phyloP scores from a whole-genome alignment of 2,113 vertebrate species.

The Pseudolaguvia tuberculata region DNA sequence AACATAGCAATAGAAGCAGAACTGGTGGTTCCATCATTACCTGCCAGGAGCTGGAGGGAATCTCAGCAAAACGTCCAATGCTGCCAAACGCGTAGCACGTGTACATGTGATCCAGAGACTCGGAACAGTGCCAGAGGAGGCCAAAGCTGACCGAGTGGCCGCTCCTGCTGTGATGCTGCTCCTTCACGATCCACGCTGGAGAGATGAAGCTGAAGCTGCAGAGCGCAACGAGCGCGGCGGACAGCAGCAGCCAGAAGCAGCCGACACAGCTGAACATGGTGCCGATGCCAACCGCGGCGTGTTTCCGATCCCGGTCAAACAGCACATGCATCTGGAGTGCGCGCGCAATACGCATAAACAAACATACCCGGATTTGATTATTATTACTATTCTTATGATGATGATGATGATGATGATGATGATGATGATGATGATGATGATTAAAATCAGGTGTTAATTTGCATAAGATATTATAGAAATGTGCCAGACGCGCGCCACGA shows the following conservation, averaged over 20 bases:
- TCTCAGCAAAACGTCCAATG: constrained; percentile 76
- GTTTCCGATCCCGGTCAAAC: constrained; percentile 73
- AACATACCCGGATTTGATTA: constrained; percentile 24
- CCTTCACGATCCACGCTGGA: constrained; percentile 80
- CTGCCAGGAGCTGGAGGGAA: constrained; percentile 88
- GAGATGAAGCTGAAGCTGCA: constrained; percentile 83
- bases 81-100: constrained; percentile 78
- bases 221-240: constrained; percentile 76
- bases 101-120: constrained; percentile 70
- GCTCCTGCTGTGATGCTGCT: constrained; percentile 64
- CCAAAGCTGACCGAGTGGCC: constrained; percentile 78
- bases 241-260: constrained; percentile 84
- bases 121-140: constrained; percentile 83
- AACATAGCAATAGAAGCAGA: no score
- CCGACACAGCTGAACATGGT: constrained; percentile 84
- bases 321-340: constrained; percentile 74
- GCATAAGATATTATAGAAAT: neutral
- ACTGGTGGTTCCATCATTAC: constrained; percentile 52
- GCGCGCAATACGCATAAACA: constrained; percentile 50
- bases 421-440: no score
- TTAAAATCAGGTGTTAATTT: neutral
- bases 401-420: no score
- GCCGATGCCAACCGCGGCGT: constrained; percentile 64
- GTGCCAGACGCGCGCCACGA: neutral
- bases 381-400: no score